phyloP scores from a whole-genome alignment of 2,797 vertebrate genomes.

The Stomatorhinus walkeri region DNA sequence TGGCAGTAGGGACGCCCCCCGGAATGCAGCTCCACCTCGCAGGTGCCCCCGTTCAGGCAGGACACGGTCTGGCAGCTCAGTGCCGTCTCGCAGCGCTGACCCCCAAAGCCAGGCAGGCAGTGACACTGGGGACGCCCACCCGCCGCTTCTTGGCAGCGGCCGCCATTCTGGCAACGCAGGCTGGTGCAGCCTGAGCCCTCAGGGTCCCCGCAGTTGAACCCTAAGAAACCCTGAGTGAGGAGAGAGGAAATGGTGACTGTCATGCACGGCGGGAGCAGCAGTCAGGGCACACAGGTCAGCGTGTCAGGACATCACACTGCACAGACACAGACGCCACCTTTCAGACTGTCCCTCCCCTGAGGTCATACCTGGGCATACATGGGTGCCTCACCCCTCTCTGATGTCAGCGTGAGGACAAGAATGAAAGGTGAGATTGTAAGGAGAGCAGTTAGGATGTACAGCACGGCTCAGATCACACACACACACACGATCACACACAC shows the following conservation, averaged over 20 bases:
- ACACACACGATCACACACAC: no score
- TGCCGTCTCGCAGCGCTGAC: slow-evolving; percentile 59
- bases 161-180: slow-evolving; percentile 73
- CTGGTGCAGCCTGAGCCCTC: slow-evolving; percentile 71
- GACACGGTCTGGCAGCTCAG: slow-evolving; percentile 53
- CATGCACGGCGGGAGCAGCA: background rate
- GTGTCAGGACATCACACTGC: background rate
- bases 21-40: slow-evolving; percentile 56
- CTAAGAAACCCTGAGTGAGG: slow-evolving; percentile 67
- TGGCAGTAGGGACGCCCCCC: slow-evolving; percentile 62
- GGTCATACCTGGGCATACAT: slow-evolving; percentile 55
- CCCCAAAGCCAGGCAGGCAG: slow-evolving; percentile 66
- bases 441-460: slow-evolving; percentile 38
- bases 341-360: slow-evolving; percentile 2
- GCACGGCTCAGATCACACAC: background rate
- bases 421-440: slow-evolving; percentile 30
- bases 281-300: background rate
- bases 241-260: background rate
- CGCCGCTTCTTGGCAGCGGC: slow-evolving; percentile 59
- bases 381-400: slow-evolving; percentile 51
- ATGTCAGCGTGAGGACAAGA: slow-evolving; percentile 55
- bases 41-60: slow-evolving; percentile 80
- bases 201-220: slow-evolving; percentile 69
- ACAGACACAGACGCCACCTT: background rate
- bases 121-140: slow-evolving; percentile 60